Conservation (phyloP, 2,888 invertebrate species). For the Tachina fera region DNA sequence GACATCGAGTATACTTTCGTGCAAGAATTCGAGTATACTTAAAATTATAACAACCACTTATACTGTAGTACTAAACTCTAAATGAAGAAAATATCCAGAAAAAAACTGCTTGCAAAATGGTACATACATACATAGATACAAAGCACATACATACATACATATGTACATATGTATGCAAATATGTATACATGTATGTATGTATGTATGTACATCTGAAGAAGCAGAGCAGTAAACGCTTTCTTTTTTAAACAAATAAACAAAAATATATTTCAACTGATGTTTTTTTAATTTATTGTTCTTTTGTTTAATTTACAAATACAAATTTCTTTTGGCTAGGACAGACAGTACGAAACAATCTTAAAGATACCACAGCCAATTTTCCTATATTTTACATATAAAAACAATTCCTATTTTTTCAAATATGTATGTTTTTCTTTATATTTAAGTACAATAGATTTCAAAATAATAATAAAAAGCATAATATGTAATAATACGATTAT, state of each 20-base stretch:
- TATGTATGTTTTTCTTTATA: slow-evolving; percentile 49
- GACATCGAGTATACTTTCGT: slow-evolving; percentile 5
- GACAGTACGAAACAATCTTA: slow-evolving; percentile 21
- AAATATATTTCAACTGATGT: slow-evolving; percentile 15
- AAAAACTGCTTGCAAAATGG: slow-evolving; percentile 41
- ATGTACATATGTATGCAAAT: no score
- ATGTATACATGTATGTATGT: no score
- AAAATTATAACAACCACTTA: slow-evolving; percentile 38
- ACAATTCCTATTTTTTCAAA: slow-evolving; percentile 49
- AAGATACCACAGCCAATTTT: slow-evolving; percentile 57
- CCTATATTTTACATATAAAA: slow-evolving; percentile 62
- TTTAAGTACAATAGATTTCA: slow-evolving; percentile 65
- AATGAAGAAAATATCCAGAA: slow-evolving; percentile 28
- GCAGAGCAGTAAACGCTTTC: slow-evolving; percentile 48
- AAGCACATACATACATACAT: no score
- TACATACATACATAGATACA: neutral
- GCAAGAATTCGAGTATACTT: slow-evolving; percentile 15
- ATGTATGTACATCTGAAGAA: neutral
- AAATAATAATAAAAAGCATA: slow-evolving; percentile 30
- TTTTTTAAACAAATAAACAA: slow-evolving; percentile 37
- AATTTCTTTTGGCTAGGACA: slow-evolving; percentile 45
- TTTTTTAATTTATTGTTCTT: slow-evolving; percentile 12
- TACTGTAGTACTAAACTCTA: slow-evolving; percentile 28
- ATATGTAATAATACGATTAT: slow-evolving; percentile 34
- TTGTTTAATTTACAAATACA: slow-evolving; percentile 21